phyloP scores from a whole-genome alignment of 2,888 invertebrate species.

The Sarcophaga subvicina region DNA sequence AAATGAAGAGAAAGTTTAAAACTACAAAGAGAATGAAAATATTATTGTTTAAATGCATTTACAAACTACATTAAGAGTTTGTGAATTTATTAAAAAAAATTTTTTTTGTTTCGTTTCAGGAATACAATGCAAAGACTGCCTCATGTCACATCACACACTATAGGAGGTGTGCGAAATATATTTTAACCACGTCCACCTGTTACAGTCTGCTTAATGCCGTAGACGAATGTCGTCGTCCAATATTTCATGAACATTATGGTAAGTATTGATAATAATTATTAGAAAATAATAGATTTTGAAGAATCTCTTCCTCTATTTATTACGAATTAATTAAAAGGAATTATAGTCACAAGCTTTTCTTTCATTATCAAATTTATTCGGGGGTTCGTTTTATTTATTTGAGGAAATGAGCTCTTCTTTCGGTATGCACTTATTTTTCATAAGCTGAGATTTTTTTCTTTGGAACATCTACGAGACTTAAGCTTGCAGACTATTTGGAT shows the following conservation, averaged over 20 bases:
- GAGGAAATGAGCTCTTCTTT: too few species aligned
- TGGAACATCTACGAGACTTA: too few species aligned
- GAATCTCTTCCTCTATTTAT: not conserved
- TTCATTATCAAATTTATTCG: too few species aligned
- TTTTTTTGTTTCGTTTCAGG: constrained; percentile 73
- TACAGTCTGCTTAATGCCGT: constrained; percentile 74
- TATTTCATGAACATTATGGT: constrained; percentile 78
- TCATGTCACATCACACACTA: constrained; percentile 81
- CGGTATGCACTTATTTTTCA: too few species aligned
- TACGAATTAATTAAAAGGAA: too few species aligned
- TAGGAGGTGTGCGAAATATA: constrained; percentile 73
- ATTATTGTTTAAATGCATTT: constrained; percentile 19
- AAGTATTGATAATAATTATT: constrained; percentile 31
- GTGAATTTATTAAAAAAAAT: constrained; percentile 13
- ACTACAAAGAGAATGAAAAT: not conserved
- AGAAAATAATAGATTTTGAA: too few species aligned
- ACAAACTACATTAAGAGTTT: not conserved
- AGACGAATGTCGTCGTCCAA: constrained; percentile 80
- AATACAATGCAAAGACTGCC: constrained; percentile 82
- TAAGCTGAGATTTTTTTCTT: too few species aligned
- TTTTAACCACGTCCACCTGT: constrained; percentile 70
- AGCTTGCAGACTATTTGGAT: too few species aligned
- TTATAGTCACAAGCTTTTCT: too few species aligned
- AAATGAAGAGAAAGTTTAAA: not conserved
- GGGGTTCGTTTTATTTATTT: too few species aligned